A percentile compares a stretch with the other conserved stretches of the same genome.
phyloP scores from a whole-genome alignment of 2,113 vertebrate species.

The Atrichornis clamosus region DNA sequence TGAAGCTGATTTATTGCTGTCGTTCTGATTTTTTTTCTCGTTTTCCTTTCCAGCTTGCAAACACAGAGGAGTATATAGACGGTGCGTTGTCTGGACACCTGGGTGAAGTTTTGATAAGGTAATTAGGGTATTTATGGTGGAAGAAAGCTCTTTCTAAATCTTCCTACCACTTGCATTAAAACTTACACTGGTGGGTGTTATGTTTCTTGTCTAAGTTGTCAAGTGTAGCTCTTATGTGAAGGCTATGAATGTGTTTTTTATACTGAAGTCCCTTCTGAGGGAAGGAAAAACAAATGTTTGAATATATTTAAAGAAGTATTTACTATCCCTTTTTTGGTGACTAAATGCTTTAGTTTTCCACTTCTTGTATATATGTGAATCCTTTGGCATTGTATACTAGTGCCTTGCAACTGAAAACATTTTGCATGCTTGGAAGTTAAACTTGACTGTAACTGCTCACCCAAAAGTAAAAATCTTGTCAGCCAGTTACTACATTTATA shows the following conservation, averaged over 20 bases:
- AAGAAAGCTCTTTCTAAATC: no score
- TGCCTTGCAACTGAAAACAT: not conserved
- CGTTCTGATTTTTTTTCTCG: fast-evolving
- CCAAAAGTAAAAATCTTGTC: not conserved
- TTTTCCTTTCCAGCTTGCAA: constrained; percentile 82
- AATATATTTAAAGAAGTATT: not conserved
- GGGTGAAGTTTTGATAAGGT: constrained; percentile 97
- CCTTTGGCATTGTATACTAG: not conserved
- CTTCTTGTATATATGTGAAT: fast-evolving
- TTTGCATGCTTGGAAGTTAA: not conserved
- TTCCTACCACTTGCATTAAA: fast-evolving
- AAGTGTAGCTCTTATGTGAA: fast-evolving
- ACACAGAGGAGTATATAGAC: constrained; percentile 99
- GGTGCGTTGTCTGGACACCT: constrained; percentile 95
- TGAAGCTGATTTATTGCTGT: fast-evolving
- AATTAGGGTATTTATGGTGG: not conserved
- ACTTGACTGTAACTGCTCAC: not conserved
- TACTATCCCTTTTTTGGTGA: not conserved
- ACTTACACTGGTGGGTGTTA: fast-evolving
- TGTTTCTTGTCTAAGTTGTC: not conserved
- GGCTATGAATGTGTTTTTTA: not conserved
- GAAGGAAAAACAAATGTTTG: not conserved
- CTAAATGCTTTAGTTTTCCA: not conserved
- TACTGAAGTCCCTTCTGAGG: not conserved
- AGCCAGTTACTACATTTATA: not conserved